Base-by-base conservation (phyloP, 2,888 invertebrate genomes). In the Amblyjoppa fuscipennis region DNA sequence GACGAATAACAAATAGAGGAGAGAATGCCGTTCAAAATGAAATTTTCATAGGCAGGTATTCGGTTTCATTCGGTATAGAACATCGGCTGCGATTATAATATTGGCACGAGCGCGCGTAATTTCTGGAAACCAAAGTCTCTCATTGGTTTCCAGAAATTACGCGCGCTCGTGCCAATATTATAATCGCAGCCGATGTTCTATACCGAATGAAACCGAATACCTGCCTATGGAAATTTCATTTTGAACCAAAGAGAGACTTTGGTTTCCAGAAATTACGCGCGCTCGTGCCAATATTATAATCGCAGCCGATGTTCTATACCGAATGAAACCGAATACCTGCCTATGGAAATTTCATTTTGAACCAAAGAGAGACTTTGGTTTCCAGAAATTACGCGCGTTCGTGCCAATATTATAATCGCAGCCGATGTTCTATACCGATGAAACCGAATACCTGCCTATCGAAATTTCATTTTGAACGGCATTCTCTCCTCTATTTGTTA, bases 341-440 rank as follows among this genome's bases (percentile, higher is more conserved):
- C 28, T 41, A 6, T 34, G 64, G 28, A 64, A 31, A 64, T 64
- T 16, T 34, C n/a, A 34, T n/a, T 16, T 13, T 34, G 16, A 64
- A 7, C 16, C 20, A 20, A 20, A 20, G 20, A 20, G 20, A 20
- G 20, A 20, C 20, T 20, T 71, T 4, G 11, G 64, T 71, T 79
- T 79, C 71, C 79, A 61, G 79, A 49, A 61, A 49, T 49, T 49
- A 13, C 25, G 11, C 41, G 7, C 9, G 20, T n/a, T 71, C 20
- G 68, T 68, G 68, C 68, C n/a, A 68, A 68, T 41, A 68, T 68
- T 68, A 68, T 41, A 68, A 25, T 38, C 38, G n/a, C n/a, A 68
- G 41, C 38, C 31, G 7, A 6, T 20, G 41, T 1, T 41, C 2
- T 41, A 13, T 68, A 41, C 11, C 20, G 11, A 68, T 20, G 41